phyloP scores from a whole-genome alignment of 2,888 invertebrate species.

The Seira ritae region DNA sequence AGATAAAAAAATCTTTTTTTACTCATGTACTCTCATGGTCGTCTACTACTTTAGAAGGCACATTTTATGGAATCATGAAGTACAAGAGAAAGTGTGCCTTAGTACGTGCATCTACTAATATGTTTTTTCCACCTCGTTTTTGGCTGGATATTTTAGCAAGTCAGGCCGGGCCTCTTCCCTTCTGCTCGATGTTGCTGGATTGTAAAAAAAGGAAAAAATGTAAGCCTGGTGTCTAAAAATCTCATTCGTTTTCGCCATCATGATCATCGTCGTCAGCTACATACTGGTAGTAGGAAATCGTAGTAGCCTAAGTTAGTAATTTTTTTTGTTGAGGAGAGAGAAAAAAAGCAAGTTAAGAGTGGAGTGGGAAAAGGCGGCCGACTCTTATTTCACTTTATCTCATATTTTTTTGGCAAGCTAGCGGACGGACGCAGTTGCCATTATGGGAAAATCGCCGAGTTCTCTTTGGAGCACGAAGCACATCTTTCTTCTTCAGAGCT shows the following conservation, averaged over 20 bases:
- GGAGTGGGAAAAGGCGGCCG: conserved; percentile 46
- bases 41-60: conserved; percentile 21
- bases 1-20: conserved; percentile 25
- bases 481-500: conserved; percentile 8
- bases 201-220: neutral
- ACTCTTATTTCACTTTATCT: conserved; percentile 48
- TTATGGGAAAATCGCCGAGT: conserved; percentile 43
- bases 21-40: conserved; percentile 28
- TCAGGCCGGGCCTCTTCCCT: neutral
- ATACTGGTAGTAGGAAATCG: no score
- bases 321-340: neutral
- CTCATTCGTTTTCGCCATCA: no score
- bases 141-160: conserved; percentile 25
- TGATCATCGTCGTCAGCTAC: no score
- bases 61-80: neutral
- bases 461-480: conserved; percentile 15
- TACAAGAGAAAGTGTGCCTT: neutral
- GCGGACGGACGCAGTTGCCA: conserved; percentile 63
- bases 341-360: neutral
- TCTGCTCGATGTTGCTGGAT: neutral
- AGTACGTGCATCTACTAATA: neutral
- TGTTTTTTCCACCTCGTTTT: conserved; percentile 19
- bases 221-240: neutral
- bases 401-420: conserved; percentile 52
- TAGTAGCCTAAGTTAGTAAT: conserved; percentile 1